Base-by-base conservation (phyloP, 2,888 invertebrate species). In the Anthrax anthrax region DNA sequence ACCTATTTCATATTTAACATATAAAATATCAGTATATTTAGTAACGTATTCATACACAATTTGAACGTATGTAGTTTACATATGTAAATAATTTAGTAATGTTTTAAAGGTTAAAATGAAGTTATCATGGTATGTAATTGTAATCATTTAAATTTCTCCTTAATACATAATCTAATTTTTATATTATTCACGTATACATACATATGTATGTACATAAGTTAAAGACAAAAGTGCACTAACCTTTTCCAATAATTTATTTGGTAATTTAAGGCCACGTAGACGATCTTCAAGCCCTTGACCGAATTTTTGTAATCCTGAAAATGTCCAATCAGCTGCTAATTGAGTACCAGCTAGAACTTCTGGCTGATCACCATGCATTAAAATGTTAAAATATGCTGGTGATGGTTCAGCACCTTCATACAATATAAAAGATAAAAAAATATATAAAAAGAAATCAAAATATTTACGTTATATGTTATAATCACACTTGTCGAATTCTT, bases 301-400 rank as follows among this genome's bases (percentile, higher is more conserved):
- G 65, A 94, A 95, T 69, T 91, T 92, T 65, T 94, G 94, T 45
- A 95, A 73, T 5, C 91, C 89, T 2, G 90, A 84, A 69, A 94
- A 94, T 18, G 90, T 88, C 78, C 88, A 90, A 62, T 94, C 92
- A 18, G 92, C 90, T n/a, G 91, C 89, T 54, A 95, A 70, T 67
- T 94, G 91, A 17, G 91, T 90, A 18, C 94, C 94, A 61, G 92
- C 91, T 44, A 91, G 69, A 43, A 88, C 78, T 70, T 88, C 83
- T 29, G 87, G 83, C 56, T 82, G 80, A 54, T 88, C 81, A 45
- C 92, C 92, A 66, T 88, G 77, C 81, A 86, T 89, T 55, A 94
- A 70, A 52, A 95, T 85, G 62, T 90, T 90, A 70, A 91, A 91
- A 65, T 89, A 89, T 36, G 89, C 89, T 44, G 90, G 89, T 37